A percentile compares a stretch with the other conserved stretches of the same genome.
Evolutionary conservation across 2,888 invertebrate species (phyloP).

Genomic region (Pollenia labialis): DNA sequence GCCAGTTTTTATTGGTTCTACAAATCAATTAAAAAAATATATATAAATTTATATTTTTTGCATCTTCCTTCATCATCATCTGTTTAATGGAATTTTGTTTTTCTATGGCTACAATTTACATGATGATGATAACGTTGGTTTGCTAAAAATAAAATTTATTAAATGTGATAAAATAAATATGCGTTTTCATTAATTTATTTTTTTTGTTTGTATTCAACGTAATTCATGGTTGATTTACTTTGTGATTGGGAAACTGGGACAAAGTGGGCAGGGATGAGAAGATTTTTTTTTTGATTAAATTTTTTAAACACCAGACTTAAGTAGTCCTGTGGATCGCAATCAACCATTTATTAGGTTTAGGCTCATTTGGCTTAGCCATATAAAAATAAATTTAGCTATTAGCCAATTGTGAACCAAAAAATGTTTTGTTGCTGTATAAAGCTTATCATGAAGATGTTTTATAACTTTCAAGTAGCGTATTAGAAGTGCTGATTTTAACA

Average conservation of each 20-base stretch:
- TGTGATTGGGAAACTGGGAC: conserved; percentile 30
- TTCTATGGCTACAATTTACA: conserved; percentile 10
- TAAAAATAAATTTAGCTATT: too few relatives aligned
- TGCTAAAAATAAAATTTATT: conserved; percentile 44
- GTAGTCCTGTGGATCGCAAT: too few relatives aligned
- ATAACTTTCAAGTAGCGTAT: too few relatives aligned
- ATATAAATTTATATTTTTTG: neutral
- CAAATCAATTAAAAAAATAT: conserved; percentile 52
- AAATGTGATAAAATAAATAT: conserved; percentile 22
- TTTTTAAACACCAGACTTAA: too few relatives aligned
- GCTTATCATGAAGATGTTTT: too few relatives aligned
- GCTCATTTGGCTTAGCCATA: too few relatives aligned
- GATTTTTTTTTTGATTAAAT: too few relatives aligned
- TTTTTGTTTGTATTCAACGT: neutral
- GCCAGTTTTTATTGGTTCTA: conserved; percentile 49
- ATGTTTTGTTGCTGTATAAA: too few relatives aligned
- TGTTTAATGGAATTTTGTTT: neutral
- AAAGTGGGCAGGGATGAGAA: neutral
- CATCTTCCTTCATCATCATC: conserved; percentile 11
- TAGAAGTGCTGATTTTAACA: too few relatives aligned
- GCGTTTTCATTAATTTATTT: conserved; percentile 15
- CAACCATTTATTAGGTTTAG: too few relatives aligned
- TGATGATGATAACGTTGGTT: conserved; percentile 12
- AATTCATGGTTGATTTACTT: neutral
- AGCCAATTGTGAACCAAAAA: too few relatives aligned